These are phyloP conservation scores for Heliconius congener DNA, from an alignment of 1,140 invertebrate species.

Conservation along the genomic window DNA sequence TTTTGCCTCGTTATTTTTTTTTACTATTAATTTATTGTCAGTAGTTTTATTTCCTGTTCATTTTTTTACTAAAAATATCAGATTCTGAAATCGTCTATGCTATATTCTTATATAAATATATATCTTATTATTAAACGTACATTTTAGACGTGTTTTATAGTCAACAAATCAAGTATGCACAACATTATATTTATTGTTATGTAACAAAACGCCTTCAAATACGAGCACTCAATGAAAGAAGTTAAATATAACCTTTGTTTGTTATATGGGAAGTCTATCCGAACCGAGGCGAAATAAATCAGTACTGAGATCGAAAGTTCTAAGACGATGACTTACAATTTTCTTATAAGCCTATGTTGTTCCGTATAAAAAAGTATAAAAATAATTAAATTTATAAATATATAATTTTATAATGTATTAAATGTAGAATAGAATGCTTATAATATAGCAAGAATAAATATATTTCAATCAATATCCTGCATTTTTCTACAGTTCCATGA, in stretches of 20 bases:
- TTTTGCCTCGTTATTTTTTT: too few relatives aligned
- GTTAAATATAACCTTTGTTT: background rate
- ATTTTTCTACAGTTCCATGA: background rate
- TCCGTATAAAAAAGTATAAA: too few relatives aligned
- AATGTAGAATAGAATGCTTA: background rate
- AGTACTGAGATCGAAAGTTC: background rate
- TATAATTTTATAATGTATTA: background rate
- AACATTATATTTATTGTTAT: slow-evolving; percentile 2
- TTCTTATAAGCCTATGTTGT: background rate
- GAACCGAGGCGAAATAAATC: background rate
- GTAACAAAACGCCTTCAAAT: background rate
- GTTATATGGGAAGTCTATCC: background rate
- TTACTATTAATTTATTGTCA: background rate
- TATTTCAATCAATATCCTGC: background rate
- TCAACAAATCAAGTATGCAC: background rate
- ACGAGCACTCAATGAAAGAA: background rate
- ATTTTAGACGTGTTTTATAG: background rate
- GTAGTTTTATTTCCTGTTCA: background rate
- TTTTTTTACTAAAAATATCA: background rate
- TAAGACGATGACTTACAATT: background rate
- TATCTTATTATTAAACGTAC: background rate
- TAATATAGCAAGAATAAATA: background rate
- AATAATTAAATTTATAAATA: too few relatives aligned
- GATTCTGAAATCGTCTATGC: background rate
- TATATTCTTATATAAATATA: background rate